A percentile compares a stretch with the other conserved stretches of the same genome.
Evolutionary conservation across 1,140 invertebrate genomes (phyloP).

Genomic region (Danaus melanippus): DNA sequence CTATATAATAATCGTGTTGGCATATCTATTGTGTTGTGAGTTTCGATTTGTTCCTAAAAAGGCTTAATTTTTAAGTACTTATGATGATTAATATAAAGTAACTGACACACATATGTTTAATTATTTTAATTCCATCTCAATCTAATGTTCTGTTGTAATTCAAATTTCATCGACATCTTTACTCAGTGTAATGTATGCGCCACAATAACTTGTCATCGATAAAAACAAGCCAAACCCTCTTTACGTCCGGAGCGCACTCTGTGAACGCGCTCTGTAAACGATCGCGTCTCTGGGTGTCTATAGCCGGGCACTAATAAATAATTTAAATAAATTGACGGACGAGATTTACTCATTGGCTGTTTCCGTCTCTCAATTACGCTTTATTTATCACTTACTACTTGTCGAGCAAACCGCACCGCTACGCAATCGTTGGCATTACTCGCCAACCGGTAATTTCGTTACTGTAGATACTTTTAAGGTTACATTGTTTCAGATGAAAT

Average conservation of each 20-base stretch:
- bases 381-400: slow-evolving; percentile 70
- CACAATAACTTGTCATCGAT: slow-evolving; percentile 37
- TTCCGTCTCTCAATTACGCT: slow-evolving; percentile 69
- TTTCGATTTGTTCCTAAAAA: no score
- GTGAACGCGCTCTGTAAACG: slow-evolving; percentile 59
- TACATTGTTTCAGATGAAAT: no score
- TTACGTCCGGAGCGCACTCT: slow-evolving; percentile 51
- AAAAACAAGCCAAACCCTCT: slow-evolving; percentile 26
- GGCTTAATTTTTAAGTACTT: background rate
- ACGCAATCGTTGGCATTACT: slow-evolving; percentile 12
- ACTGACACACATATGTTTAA: slow-evolving; percentile 15
- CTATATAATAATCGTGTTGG: no score
- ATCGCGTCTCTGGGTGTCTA: slow-evolving; percentile 64
- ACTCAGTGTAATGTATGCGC: no score
- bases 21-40: no score
- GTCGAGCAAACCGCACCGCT: slow-evolving; percentile 39
- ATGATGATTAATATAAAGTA: slow-evolving; percentile 3
- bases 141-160: no score
- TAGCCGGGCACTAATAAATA: slow-evolving; percentile 69
- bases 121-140: slow-evolving; percentile 3
- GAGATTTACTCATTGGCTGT: slow-evolving; percentile 71
- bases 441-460: no score
- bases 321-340: slow-evolving; percentile 72
- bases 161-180: no score
- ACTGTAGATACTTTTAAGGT: no score